Evolutionary conservation across 23 tunicate genomes (phyloP).

Genomic region (Phallusia fumigata): DNA sequence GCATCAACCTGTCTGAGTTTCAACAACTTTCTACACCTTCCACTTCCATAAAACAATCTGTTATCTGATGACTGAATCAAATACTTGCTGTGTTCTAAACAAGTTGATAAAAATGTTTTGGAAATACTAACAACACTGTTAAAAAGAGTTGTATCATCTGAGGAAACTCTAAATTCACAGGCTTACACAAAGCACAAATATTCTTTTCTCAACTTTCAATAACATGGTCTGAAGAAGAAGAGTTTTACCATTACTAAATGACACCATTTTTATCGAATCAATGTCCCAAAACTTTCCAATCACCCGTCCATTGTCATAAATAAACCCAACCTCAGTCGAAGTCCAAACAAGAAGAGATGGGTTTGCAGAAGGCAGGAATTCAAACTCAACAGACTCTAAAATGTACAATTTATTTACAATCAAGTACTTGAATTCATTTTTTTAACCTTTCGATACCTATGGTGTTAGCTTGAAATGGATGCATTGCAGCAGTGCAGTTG

Average conservation of each 20-base stretch:
- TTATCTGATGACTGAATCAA: not conserved
- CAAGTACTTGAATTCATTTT: not conserved
- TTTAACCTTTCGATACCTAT: not conserved
- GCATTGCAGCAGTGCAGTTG: slow-evolving; percentile 6
- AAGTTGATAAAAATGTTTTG: not conserved
- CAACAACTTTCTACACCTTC: slow-evolving; percentile 3
- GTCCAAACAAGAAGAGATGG: not conserved
- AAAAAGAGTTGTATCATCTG: too few species aligned
- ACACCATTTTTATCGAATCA: not conserved
- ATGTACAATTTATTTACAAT: not conserved
- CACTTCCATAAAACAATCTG: slow-evolving; percentile 18
- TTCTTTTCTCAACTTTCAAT: too few species aligned
- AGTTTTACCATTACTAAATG: slow-evolving; percentile 4
- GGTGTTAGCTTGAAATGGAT: not conserved
- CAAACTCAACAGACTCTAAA: not conserved
- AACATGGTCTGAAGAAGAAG: too few species aligned
- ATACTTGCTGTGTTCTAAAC: not conserved
- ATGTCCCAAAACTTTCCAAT: not conserved
- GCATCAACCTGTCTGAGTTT: not conserved
- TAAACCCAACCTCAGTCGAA: not conserved
- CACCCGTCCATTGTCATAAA: not conserved
- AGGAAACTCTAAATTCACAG: too few species aligned
- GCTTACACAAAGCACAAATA: too few species aligned
- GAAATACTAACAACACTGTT: too few species aligned
- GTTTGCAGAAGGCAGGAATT: not conserved